These are phyloP conservation scores for Trachelus iudaicus DNA, from an alignment of 2,888 invertebrate species.

Conservation along the genomic window DNA sequence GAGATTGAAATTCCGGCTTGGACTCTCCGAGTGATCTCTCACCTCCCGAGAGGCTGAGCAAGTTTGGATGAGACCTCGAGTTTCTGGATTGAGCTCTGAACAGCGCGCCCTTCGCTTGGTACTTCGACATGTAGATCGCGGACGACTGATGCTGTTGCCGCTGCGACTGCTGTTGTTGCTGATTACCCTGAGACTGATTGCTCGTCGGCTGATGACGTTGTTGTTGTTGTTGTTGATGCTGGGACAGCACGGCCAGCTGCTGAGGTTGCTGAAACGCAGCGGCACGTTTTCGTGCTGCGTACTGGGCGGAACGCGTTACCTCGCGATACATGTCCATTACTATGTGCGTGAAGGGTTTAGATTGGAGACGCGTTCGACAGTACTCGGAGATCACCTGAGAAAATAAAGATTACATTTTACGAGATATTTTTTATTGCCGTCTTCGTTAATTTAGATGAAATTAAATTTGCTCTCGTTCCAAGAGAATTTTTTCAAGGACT, in stretches of 20 bases:
- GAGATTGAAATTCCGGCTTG: constrained; percentile 49
- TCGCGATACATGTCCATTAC: constrained; percentile 73
- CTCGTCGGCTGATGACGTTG: constrained; percentile 26
- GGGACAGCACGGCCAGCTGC: constrained; percentile 5
- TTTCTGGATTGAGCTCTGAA: constrained; percentile 58
- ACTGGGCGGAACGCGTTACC: constrained; percentile 61
- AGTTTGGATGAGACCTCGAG: constrained; percentile 61
- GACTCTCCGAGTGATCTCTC: constrained; percentile 19
- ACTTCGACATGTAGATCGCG: constrained; percentile 41
- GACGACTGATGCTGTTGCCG: constrained; percentile 26
- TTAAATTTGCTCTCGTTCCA: background rate
- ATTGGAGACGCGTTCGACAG: constrained; percentile 69
- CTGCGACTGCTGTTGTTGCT: constrained; percentile 15
- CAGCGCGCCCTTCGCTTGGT: constrained; percentile 42
- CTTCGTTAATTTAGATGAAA: background rate
- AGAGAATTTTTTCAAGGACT: background rate
- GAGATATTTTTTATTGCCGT: background rate
- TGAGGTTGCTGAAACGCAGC: constrained; percentile 6
- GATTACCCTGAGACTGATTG: constrained; percentile 20
- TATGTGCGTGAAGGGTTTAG: constrained; percentile 72
- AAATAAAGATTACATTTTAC: constrained; percentile 19
- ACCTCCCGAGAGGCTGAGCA: constrained; percentile 46
- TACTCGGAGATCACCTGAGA: constrained; percentile 72
- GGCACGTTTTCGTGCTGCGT: constrained; percentile 54
- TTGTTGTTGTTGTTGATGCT: constrained; percentile 20